Evolutionary conservation across 2,888 invertebrate genomes (phyloP).

Genomic region (Tenthredo amoena): DNA sequence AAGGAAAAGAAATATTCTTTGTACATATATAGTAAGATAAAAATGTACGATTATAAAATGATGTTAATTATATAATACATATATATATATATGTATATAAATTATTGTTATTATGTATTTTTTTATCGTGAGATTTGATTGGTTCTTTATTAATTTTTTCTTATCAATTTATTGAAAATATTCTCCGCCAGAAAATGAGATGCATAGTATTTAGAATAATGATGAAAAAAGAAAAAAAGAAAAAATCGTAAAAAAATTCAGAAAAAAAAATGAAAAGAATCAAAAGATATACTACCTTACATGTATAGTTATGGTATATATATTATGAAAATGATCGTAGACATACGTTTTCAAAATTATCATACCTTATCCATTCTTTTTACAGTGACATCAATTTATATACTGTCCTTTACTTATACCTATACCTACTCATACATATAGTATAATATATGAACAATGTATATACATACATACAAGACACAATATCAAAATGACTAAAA

Average conservation of each 20-base stretch:
- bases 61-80: background rate
- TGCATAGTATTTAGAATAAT: background rate
- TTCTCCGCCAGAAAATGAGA: background rate
- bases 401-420: background rate
- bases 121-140: background rate
- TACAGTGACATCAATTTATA: background rate
- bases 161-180: background rate
- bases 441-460: background rate
- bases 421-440: background rate
- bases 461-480: background rate
- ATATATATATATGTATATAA: background rate
- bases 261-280: background rate
- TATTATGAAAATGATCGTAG: background rate
- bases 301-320: too few species aligned
- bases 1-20: background rate
- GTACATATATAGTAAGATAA: background rate
- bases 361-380: background rate
- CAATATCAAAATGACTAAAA: slow-evolving; percentile 7
- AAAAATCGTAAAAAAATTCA: too few species aligned
- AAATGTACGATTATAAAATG: background rate
- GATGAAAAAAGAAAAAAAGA: background rate
- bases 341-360: background rate
- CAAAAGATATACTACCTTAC: too few species aligned
- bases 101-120: background rate
- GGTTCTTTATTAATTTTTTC: too few species aligned